Base-by-base conservation (phyloP, 2,797 vertebrate species). In the Pipistrellus nathusii region DNA sequence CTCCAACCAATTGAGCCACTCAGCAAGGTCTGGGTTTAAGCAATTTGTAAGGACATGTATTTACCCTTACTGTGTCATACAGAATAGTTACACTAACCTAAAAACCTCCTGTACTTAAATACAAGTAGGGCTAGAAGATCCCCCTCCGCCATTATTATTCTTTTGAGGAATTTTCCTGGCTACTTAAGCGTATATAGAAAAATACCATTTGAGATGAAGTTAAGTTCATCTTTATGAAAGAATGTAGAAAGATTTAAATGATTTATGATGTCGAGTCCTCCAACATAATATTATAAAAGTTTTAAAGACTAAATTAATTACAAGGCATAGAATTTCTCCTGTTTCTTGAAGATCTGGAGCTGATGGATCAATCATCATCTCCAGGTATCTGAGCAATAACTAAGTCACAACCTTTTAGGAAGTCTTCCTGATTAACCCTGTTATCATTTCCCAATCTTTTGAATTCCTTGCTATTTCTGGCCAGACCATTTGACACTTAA, bases 161-260 rank as follows among this genome's bases (percentile, higher is more conserved):
- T 76, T 68, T 87, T 41, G 51, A 62, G 77, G 44, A 84, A 72
- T 66, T 64, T 80, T 85, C 53, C 30, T 66, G 17, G 72, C 23
- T 77, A 32, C 44, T 76, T 59, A 81, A 18, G 23, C 48, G 44
- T 87, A 48, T 44, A 91, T 82, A n/a, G n/a, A n/a, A n/a, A n/a
- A n/a, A n/a, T n/a, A 11, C 25, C 64, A 68, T 44, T 32, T 53
- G 27, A 75, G 32, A 87, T 51, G 44, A 69, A 62, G 25, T 51
- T 94, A 68, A 64, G 27, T 41, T n/a, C n/a, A n/a, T n/a, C n/a
- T n/a, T 82, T 87, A 59, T 51, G 84, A 71, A 77, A 84, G 59
- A 90, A 91, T 20, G 75, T 57, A 69, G 21, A 23, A 55, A 90
- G 18, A 80, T 48, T 51, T 20, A 55, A 85, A n/a, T 53, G 44